Evolutionary conservation across 2,113 vertebrate genomes (phyloP).

Genomic region (Delphinus delphis): DNA sequence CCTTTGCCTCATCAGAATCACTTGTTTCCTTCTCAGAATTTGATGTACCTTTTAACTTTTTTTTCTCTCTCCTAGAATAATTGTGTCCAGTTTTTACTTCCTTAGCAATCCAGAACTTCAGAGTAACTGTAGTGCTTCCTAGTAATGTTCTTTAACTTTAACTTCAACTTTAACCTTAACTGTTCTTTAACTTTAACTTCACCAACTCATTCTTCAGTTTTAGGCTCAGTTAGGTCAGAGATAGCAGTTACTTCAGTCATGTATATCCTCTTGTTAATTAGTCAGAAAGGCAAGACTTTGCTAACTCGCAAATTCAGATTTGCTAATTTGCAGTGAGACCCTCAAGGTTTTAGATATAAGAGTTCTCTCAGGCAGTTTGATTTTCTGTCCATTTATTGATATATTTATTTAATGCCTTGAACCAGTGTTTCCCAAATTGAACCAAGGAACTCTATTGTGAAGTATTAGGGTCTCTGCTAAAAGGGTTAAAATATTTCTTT

Average conservation of each 20-base stretch:
- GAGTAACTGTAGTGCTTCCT: background rate
- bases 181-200: background rate
- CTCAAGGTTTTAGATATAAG: background rate
- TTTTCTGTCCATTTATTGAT: background rate
- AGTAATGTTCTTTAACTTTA: background rate
- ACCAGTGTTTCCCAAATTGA: background rate
- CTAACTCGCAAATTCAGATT: background rate
- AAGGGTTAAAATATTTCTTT: background rate
- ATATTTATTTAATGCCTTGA: background rate
- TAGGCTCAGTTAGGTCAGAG: background rate
- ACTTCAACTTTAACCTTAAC: background rate
- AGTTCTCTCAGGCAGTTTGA: background rate
- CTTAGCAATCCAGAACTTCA: background rate
- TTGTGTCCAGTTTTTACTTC: background rate
- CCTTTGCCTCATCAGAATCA: background rate
- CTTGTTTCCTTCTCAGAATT: constrained; percentile 25
- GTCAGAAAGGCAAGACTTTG: constrained; percentile 18
- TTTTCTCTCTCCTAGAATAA: background rate
- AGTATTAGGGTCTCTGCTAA: background rate
- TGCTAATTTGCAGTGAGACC: background rate
- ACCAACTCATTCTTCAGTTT: background rate
- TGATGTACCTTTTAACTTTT: background rate
- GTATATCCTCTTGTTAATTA: background rate
- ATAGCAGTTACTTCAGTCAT: background rate
- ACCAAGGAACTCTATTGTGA: background rate